These are phyloP conservation scores for Oenanthe oenanthe DNA, from an alignment of 2,113 vertebrate species.

Conservation along the genomic window DNA sequence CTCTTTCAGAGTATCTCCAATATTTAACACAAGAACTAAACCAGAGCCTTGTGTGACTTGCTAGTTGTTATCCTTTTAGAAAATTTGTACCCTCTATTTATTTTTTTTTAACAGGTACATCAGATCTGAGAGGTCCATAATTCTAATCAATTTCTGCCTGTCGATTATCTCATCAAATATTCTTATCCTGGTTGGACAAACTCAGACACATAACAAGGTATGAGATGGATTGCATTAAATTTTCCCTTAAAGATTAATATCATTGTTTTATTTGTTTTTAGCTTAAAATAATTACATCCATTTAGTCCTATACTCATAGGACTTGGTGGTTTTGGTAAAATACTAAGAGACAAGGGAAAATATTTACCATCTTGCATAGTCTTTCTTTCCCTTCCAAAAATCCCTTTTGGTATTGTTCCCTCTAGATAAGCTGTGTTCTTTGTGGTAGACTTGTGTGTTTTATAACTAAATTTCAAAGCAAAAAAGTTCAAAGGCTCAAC, in stretches of 20 bases:
- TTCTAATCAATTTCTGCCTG: slow-evolving; percentile 98
- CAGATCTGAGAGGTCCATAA: slow-evolving; percentile 96
- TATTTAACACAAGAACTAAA: neutral
- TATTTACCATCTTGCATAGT: neutral
- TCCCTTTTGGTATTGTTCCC: slow-evolving; percentile 42
- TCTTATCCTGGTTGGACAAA: slow-evolving; percentile 97
- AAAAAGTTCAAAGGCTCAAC: slow-evolving; percentile 63
- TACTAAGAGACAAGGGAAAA: slow-evolving; percentile 31
- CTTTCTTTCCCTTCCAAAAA: neutral
- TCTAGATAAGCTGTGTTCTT: slow-evolving; percentile 43
- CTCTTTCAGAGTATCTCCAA: neutral
- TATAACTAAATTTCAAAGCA: slow-evolving; percentile 64
- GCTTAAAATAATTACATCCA: neutral
- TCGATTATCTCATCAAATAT: slow-evolving; percentile 99
- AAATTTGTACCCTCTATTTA: neutral
- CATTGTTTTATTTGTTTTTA: slow-evolving; percentile 1
- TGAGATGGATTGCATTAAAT: slow-evolving; percentile 46
- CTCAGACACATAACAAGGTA: slow-evolving; percentile 98
- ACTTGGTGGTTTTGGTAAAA: neutral
- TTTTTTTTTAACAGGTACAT: slow-evolving; percentile 84
- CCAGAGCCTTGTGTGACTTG: neutral
- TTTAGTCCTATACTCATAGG: neutral
- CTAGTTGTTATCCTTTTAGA: neutral
- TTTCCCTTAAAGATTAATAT: neutral
- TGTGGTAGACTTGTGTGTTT: slow-evolving; percentile 49